Evolutionary conservation across 2,888 invertebrate species (phyloP).

Genomic region (Hydrotaea diabolus): DNA sequence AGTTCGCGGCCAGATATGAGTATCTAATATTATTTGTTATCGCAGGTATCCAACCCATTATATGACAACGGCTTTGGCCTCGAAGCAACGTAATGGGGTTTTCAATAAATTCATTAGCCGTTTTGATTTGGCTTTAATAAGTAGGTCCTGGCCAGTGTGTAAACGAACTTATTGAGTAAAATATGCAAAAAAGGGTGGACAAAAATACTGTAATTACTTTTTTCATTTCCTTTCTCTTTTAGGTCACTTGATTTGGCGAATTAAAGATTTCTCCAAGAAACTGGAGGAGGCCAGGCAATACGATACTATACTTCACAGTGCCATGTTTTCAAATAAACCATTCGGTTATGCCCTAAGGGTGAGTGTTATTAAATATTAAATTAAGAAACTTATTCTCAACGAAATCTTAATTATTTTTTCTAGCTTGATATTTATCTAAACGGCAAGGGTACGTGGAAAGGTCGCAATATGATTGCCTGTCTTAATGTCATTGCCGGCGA

Average conservation of each 20-base stretch:
- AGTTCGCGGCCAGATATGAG: too few species aligned
- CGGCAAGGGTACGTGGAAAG: constrained; percentile 89
- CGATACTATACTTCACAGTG: constrained; percentile 85
- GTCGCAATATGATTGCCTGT: constrained; percentile 86
- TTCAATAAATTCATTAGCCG: too few species aligned
- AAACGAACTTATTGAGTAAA: too few species aligned
- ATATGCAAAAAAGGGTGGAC: too few species aligned
- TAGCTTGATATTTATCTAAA: constrained; percentile 87
- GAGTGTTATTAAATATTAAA: constrained; percentile 68
- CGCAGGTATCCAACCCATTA: too few species aligned
- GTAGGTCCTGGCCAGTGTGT: too few species aligned
- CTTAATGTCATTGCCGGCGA: constrained; percentile 86
- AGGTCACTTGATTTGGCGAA: constrained; percentile 87
- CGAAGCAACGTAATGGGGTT: too few species aligned
- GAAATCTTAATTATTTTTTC: constrained; percentile 50
- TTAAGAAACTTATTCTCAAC: neutral
- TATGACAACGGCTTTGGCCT: too few species aligned
- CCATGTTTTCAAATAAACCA: constrained; percentile 86
- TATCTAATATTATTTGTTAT: too few species aligned
- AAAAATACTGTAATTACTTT: too few species aligned
- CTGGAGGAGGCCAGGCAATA: constrained; percentile 86
- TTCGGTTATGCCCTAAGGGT: constrained; percentile 89
- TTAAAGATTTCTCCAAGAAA: constrained; percentile 85
- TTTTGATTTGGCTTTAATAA: too few species aligned
- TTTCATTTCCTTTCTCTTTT: constrained; percentile 36